Evolutionary conservation across 2,888 invertebrate genomes (phyloP).

Genomic region (Phania funesta): DNA sequence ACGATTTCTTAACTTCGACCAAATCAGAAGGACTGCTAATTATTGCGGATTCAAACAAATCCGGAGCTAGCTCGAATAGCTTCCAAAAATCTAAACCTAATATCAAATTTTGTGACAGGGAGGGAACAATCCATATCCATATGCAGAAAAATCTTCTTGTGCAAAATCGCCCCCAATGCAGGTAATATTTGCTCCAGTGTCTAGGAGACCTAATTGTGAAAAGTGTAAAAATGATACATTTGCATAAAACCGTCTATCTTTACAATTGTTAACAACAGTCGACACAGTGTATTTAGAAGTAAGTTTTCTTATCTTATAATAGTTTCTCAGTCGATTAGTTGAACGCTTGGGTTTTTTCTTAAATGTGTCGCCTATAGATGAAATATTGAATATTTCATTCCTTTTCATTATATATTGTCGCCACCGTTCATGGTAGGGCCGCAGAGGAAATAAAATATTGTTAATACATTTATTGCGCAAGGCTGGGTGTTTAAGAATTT

Average conservation of each 20-base stretch:
- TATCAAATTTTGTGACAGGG: constrained; percentile 18
- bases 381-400: background rate
- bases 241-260: constrained; percentile 13
- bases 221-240: constrained; percentile 18
- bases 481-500: background rate
- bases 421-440: background rate
- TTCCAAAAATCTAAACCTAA: constrained; percentile 50
- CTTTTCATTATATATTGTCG: background rate
- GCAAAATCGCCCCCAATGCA: constrained; percentile 12
- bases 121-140: constrained; percentile 36
- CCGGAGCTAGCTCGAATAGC: background rate
- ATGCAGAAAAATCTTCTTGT: background rate
- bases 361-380: background rate
- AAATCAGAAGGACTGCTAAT: background rate
- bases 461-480: background rate
- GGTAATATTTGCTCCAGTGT: constrained; percentile 11
- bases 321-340: background rate
- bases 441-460: background rate
- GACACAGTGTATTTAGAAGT: background rate
- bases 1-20: background rate
- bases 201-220: constrained; percentile 10
- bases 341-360: background rate
- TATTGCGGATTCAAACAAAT: background rate
- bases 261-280: background rate
- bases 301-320: background rate